Evolutionary conservation across 2,888 invertebrate species (phyloP).

Genomic region (Tanypteryx hageni): DNA sequence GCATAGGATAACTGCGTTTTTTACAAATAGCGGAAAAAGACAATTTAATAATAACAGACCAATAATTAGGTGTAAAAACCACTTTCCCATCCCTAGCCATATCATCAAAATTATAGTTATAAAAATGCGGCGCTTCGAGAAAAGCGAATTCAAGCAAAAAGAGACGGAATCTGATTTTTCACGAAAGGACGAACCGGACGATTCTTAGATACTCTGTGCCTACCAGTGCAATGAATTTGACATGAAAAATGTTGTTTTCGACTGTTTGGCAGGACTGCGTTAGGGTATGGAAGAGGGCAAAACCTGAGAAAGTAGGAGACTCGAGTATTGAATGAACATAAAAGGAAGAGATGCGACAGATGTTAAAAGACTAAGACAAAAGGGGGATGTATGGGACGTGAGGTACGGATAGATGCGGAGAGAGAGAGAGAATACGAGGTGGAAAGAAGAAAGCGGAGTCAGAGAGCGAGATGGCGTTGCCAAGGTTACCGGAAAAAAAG

Average conservation of each 20-base stretch:
- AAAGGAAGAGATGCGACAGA: slow-evolving; percentile 5
- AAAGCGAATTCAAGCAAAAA: too few relatives aligned
- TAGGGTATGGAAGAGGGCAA: not conserved
- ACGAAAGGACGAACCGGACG: too few relatives aligned
- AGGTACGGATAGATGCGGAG: not conserved
- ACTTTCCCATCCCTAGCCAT: too few relatives aligned
- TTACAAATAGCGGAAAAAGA: too few relatives aligned
- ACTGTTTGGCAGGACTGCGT: not conserved
- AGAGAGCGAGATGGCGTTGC: not conserved
- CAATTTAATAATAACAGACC: too few relatives aligned
- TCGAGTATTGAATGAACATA: slow-evolving; percentile 3
- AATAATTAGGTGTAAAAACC: too few relatives aligned
- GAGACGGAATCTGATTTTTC: too few relatives aligned
- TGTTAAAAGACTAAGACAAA: slow-evolving; percentile 28
- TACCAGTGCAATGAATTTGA: not conserved
- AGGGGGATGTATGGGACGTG: not conserved
- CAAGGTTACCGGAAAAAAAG: not conserved
- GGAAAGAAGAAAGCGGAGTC: not conserved
- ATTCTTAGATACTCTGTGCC: too few relatives aligned
- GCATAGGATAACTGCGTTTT: too few relatives aligned
- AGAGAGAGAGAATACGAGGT: not conserved
- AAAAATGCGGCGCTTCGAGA: too few relatives aligned
- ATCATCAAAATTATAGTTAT: too few relatives aligned
- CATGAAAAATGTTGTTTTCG: not conserved
- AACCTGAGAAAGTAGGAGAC: not conserved